These are phyloP conservation scores for Imbricaverruca yamaguchii DNA, from an alignment of 2,888 invertebrate genomes.

Conservation along the genomic window DNA sequence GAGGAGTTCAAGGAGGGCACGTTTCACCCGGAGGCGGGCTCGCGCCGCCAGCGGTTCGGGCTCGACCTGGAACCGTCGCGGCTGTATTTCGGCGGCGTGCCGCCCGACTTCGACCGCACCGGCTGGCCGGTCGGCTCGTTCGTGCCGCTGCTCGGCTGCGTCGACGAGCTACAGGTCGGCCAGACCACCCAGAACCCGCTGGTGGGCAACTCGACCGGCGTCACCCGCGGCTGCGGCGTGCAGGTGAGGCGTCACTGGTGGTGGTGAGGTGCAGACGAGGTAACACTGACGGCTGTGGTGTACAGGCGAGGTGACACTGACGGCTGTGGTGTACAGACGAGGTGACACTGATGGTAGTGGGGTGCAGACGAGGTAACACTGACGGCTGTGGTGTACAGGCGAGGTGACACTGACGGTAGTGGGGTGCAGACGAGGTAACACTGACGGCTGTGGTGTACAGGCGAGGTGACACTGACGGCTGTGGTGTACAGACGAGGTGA, in stretches of 20 bases:
- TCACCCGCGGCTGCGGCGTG: neutral
- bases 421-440: too few relatives aligned
- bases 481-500: too few relatives aligned
- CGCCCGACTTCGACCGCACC: constrained; percentile 54
- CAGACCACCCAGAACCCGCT: constrained; percentile 4
- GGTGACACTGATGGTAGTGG: too few relatives aligned
- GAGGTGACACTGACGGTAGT: too few relatives aligned
- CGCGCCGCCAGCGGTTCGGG: constrained; percentile 6
- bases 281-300: too few relatives aligned
- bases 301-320: too few relatives aligned
- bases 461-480: too few relatives aligned
- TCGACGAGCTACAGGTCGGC: constrained; percentile 65
- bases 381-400: too few relatives aligned
- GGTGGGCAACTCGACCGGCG: constrained; percentile 18
- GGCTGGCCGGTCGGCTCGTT: constrained; percentile 39
- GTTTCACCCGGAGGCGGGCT: neutral
- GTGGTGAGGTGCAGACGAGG: too few relatives aligned
- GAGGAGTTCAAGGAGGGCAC: constrained; percentile 31
- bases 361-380: too few relatives aligned
- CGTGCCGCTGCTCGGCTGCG: constrained; percentile 67
- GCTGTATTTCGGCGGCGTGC: constrained; percentile 78
- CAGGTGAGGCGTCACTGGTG: neutral
- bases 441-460: too few relatives aligned
- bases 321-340: too few relatives aligned
- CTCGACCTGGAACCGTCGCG: constrained; percentile 60